Base-by-base conservation (phyloP, 1,140 invertebrate species). In the Rhopalosiphum padi region DNA sequence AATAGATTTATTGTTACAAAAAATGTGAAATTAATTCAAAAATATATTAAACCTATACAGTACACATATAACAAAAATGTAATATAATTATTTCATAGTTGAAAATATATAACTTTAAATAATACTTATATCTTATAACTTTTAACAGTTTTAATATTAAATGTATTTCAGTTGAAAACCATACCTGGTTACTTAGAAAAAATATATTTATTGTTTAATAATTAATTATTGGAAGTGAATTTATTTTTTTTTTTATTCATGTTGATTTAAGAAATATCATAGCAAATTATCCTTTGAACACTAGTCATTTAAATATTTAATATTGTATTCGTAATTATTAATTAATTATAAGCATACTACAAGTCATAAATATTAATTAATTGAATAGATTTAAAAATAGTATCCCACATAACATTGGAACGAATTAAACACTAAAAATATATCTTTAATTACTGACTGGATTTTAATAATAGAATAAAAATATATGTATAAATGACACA, bases 241-340 rank as follows among this genome's bases (percentile, higher is more conserved):
- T 88, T 1, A 53, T 53, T 8, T 3, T 25, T 48, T n/a, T 88
- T 53, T 89, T 37, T 35, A 89, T 37, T 22, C 0, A 48, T 37
- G n/a, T 53, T 53, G 3, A 23, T 89, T 53, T 25, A 43, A 35
- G 4, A 87, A 22, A 86, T 1, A 43, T 37, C 30, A n/a, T 51
- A 89, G 22, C 35, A 55, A 55, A 37, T 51, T 2, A 88, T 88
- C 48, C 48, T 89, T 89, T 89, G 88, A 89, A 89, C 88, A 89
- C 35, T 55, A 15, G 35, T 89, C 88, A 37, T 55, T 89, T 55
- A 35, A 53, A 55, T 37, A 55, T 89, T 21, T 89, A 89, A 89
- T 1, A 55, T 25, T 9, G 2, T 35, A 11, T 41, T 46, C 6
- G 21, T 35, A 87, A 87, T 55, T 15, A 89, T 2, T 89, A 55